phyloP scores from a whole-genome alignment of 2,888 invertebrate species.

The Drosophila nr. perissopoda region DNA sequence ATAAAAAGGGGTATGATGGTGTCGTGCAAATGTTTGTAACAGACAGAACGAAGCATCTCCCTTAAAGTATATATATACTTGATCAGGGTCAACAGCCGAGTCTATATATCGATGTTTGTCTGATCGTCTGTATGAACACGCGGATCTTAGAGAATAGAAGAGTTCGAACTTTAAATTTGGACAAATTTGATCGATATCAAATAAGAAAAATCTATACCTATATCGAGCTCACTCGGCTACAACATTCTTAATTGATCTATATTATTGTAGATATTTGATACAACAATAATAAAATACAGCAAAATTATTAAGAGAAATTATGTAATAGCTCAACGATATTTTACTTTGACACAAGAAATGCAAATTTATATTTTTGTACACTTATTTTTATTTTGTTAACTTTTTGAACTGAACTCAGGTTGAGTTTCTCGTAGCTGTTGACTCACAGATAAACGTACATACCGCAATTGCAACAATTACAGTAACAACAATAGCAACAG shows the following conservation, averaged over 20 bases:
- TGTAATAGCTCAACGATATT: background rate
- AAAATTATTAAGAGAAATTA: background rate
- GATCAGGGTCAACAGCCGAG: no score
- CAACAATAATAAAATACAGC: background rate
- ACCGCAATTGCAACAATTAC: conserved; percentile 5
- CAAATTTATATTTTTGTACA: background rate
- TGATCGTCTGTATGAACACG: no score
- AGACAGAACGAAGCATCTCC: no score
- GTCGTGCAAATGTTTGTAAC: no score
- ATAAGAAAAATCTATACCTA: no score
- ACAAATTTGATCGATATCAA: background rate
- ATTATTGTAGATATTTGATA: no score
- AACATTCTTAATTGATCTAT: background rate
- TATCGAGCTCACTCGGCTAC: background rate
- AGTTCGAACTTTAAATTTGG: background rate
- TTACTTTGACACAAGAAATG: background rate
- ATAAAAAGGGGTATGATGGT: no score
- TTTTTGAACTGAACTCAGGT: conserved; percentile 13
- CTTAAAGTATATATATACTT: no score
- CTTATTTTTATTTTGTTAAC: background rate
- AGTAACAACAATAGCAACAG: conserved; percentile 11
- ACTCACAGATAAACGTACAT: conserved; percentile 14
- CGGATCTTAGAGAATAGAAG: background rate
- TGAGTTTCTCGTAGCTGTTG: conserved; percentile 15
- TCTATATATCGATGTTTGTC: rapidly evolving